phyloP scores from a whole-genome alignment of 2,888 invertebrate species.

The Hyposoter didymator region DNA sequence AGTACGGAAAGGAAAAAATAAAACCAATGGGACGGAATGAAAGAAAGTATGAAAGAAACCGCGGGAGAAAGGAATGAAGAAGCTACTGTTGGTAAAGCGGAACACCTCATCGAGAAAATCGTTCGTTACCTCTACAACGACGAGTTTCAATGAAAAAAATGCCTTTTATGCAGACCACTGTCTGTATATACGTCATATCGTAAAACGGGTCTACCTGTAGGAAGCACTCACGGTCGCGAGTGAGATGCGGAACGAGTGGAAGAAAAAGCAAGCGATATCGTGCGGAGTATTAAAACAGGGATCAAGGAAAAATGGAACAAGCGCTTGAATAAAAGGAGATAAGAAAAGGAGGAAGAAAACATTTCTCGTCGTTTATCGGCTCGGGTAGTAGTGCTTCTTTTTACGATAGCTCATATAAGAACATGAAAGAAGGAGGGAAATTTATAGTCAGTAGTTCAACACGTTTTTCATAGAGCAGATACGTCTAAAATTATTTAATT shows the following conservation, averaged over 20 bases:
- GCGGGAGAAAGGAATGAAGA: constrained; percentile 37
- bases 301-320: constrained; percentile 11
- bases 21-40: constrained; percentile 6
- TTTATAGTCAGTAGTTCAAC: constrained; percentile 3
- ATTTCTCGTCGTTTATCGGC: constrained; percentile 66
- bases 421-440: constrained; percentile 4
- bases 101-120: constrained; percentile 62
- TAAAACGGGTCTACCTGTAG: constrained; percentile 1
- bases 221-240: constrained; percentile 17
- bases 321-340: neutral
- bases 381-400: constrained; percentile 40
- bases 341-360: constrained; percentile 50
- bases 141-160: constrained; percentile 58
- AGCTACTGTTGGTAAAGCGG: constrained; percentile 57
- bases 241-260: constrained; percentile 28
- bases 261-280: neutral
- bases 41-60: constrained; percentile 25
- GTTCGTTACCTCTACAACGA: constrained; percentile 43
- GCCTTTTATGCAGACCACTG: constrained; percentile 48
- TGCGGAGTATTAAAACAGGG: constrained; percentile 40
- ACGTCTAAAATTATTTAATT: constrained; percentile 26
- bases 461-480: constrained; percentile 30
- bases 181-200: neutral
- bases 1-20: constrained; percentile 9
- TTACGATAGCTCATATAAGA: constrained; percentile 30